phyloP scores from a whole-genome alignment of 2,797 vertebrate species.

The Glossophaga mutica region DNA sequence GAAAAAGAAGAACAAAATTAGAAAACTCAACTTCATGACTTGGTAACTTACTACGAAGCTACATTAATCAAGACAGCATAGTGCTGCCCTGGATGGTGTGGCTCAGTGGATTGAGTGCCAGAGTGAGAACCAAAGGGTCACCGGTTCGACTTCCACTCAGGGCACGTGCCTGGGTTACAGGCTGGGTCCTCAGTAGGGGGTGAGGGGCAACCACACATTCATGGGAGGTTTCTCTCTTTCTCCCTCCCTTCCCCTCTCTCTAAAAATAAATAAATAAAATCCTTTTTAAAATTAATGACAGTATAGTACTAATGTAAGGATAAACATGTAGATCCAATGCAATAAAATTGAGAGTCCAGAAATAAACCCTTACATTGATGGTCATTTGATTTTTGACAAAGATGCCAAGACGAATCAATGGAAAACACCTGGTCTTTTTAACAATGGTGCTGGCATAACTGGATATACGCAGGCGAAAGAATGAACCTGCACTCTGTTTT shows the following conservation, averaged over 20 bases:
- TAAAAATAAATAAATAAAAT: too few relatives aligned
- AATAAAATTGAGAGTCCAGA: slow-evolving; percentile 22
- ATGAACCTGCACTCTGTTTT: neutral
- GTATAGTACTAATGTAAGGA: neutral
- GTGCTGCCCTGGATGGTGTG: neutral
- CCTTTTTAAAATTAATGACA: too few relatives aligned
- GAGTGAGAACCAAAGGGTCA: too few relatives aligned
- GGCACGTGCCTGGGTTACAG: too few relatives aligned
- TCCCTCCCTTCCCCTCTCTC: too few relatives aligned
- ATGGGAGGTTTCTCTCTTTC: too few relatives aligned
- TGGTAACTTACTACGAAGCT: slow-evolving; percentile 16
- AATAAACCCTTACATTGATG: neutral
- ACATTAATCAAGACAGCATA: neutral
- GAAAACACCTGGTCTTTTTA: neutral
- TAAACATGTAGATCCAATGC: neutral
- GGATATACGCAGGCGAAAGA: neutral
- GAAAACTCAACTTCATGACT: neutral
- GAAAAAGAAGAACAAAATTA: neutral
- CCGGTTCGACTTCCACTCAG: too few relatives aligned
- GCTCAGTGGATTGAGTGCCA: too few relatives aligned
- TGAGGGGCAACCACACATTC: too few relatives aligned
- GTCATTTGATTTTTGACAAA: neutral
- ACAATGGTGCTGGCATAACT: neutral
- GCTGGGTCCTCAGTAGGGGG: too few relatives aligned
- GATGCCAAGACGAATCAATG: neutral